Conservation (phyloP, 2,888 invertebrate species). For the Drosophila longiperda region DNA sequence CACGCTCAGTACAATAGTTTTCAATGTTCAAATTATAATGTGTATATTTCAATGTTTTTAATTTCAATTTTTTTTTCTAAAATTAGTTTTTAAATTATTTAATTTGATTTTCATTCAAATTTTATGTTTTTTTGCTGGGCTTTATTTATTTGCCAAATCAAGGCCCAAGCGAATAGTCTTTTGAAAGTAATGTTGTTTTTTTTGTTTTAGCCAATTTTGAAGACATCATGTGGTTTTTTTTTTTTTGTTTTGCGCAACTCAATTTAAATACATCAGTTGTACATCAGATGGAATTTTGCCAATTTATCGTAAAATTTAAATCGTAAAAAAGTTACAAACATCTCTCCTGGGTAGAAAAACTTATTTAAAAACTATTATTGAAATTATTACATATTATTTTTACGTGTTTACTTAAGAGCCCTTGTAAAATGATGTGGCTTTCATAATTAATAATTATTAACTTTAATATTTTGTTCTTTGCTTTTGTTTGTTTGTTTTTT, state of each 20-base stretch:
- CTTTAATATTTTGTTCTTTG: not conserved
- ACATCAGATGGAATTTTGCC: slow-evolving; percentile 70
- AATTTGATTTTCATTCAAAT: slow-evolving; percentile 9
- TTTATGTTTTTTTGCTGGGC: slow-evolving; percentile 39
- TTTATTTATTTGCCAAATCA: slow-evolving; percentile 47
- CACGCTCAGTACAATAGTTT: slow-evolving; percentile 67
- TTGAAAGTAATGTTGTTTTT: slow-evolving; percentile 63
- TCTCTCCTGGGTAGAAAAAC: slow-evolving; percentile 75
- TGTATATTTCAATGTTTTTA: slow-evolving; percentile 1
- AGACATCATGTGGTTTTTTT: slow-evolving; percentile 76
- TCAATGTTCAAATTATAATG: slow-evolving; percentile 45
- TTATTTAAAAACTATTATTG: slow-evolving; percentile 80
- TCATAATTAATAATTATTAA: slow-evolving; percentile 24
- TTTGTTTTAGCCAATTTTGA: slow-evolving; percentile 74
- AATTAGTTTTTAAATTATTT: not conserved
- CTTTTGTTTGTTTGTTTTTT: slow-evolving; percentile 11
- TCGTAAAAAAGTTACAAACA: slow-evolving; percentile 77
- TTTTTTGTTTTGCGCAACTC: slow-evolving; percentile 48
- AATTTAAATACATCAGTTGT: slow-evolving; percentile 35
- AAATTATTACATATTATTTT: slow-evolving; percentile 63
- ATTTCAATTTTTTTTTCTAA: not conserved
- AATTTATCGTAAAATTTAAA: slow-evolving; percentile 71
- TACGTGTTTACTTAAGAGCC: slow-evolving; percentile 54
- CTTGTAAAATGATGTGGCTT: slow-evolving; percentile 63
- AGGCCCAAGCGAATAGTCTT: slow-evolving; percentile 72